Evolutionary conservation across 2,888 invertebrate species (phyloP), one percentile per base, ranked within the genome.

Genomic region (Escarpia spicata): DNA sequence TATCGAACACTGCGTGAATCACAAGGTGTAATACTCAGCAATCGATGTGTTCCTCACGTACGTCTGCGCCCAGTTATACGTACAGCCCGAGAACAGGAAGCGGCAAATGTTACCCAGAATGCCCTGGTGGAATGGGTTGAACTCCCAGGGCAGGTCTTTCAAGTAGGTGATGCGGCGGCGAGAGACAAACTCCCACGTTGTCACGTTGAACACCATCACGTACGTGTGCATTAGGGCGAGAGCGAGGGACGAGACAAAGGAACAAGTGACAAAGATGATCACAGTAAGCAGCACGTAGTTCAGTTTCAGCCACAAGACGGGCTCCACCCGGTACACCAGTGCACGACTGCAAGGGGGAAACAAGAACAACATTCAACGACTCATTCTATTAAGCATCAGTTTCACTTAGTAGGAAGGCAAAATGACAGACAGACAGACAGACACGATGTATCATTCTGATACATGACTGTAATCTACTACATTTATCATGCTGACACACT

Each of bases 111-210:
- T 96, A 93, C 92, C 94, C 91, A 94, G 94, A 90, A 95, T 95
- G 19, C 96, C 96, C 93, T 96, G 95, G 94, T 96, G 95, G 94
- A 96, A 96, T 0, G 96, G 96, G 93, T 96, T 96, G 91, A 94
- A 95, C 19, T 95, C 95, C 37, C 95, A 94, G 89, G 95, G 95
- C 15, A 96, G 94, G 93, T 95, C 95, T 93, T 96, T 96, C 31
- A 96, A 95, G 44, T 45, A 91, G 8, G 96, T 96, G 92, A 96
- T 96, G 93, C 96, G 95, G 92, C 95, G 95, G 75, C 96, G 94
- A 37, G 96, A 96, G 3, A 95, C 95, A 31, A 95, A 94, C 94
- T 96, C 96, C 96, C 96, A 96, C 2, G 96, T 96, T 0, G 96
- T 96, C 60, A 95, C 93, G 92, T 96, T 96, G 93, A 94, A 95